Conservation (phyloP, 1,140 invertebrate genomes). For the Tetranychus urticae region DNA sequence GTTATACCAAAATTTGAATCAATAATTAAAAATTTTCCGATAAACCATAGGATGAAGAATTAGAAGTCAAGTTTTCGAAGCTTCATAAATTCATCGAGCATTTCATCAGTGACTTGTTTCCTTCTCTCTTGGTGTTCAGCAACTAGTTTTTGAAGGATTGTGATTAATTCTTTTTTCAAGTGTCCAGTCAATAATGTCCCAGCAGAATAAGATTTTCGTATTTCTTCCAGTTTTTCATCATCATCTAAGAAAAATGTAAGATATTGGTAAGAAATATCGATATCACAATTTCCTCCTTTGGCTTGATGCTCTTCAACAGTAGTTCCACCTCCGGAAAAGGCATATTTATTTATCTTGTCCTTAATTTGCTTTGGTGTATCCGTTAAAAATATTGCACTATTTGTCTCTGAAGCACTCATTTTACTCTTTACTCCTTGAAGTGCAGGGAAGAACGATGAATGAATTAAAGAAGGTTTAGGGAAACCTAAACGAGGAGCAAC, state of each 20-base stretch:
- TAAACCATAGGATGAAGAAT: background rate
- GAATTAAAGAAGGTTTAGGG: constrained; percentile 78
- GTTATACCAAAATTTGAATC: no score
- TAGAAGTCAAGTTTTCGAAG: constrained; percentile 43
- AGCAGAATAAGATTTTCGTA: constrained; percentile 55
- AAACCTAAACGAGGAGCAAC: constrained; percentile 67
- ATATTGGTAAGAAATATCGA: constrained; percentile 91
- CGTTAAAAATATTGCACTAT: constrained; percentile 78
- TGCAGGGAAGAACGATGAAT: constrained; percentile 84
- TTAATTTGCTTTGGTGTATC: constrained; percentile 93
- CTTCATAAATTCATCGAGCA: constrained; percentile 56
- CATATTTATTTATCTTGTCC: constrained; percentile 95
- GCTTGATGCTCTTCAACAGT: background rate
- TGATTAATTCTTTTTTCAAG: constrained; percentile 72
- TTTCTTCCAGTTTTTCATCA: constrained; percentile 60
- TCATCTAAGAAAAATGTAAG: constrained; percentile 86
- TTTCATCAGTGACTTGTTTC: constrained; percentile 58
- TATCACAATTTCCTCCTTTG: constrained; percentile 61
- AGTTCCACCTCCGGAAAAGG: constrained; percentile 72
- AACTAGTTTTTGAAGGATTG: constrained; percentile 42
- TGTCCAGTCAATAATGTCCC: constrained; percentile 79
- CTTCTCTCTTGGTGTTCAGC: constrained; percentile 54
- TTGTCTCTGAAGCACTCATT: constrained; percentile 88
- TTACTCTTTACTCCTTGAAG: constrained; percentile 88
- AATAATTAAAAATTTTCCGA: no score